A percentile compares a stretch with the other conserved stretches of the same genome.
Evolutionary conservation across 2,113 vertebrate genomes (phyloP).

Genomic region (Podarcis raffonei): DNA sequence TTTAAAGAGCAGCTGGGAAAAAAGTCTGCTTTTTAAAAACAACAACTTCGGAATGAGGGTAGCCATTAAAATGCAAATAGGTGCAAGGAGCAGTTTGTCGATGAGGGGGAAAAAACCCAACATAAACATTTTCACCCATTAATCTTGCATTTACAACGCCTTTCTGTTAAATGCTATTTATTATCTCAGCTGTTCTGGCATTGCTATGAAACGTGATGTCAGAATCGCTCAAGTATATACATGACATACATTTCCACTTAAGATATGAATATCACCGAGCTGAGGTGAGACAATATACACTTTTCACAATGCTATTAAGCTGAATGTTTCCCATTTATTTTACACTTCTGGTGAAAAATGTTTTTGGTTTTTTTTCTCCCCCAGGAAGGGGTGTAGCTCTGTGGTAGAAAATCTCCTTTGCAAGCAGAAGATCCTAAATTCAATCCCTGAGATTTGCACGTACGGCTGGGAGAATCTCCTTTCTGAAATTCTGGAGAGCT

Average conservation of each 20-base stretch:
- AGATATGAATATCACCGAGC: background rate
- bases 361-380: background rate
- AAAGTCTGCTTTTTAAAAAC: constrained; percentile 67
- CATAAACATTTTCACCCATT: constrained; percentile 55
- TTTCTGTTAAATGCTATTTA: constrained; percentile 29
- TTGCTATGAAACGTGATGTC: constrained; percentile 39
- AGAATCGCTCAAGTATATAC: constrained; percentile 35
- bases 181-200: constrained; percentile 20
- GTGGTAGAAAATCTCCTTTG: no score
- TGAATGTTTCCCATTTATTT: background rate
- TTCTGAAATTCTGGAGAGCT: no score
- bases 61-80: constrained; percentile 78
- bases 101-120: constrained; percentile 38
- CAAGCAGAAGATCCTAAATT: no score
- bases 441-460: no score
- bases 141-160: constrained; percentile 41
- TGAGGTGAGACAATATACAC: background rate
- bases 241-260: background rate
- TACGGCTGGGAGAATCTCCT: no score
- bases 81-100: constrained; percentile 59
- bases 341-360: no score
- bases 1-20: constrained; percentile 78
- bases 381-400: no score
- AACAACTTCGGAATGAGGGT: constrained; percentile 71
- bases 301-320: background rate